Base-by-base conservation (phyloP, 2,797 vertebrate genomes). In the Simalia tracyae region DNA sequence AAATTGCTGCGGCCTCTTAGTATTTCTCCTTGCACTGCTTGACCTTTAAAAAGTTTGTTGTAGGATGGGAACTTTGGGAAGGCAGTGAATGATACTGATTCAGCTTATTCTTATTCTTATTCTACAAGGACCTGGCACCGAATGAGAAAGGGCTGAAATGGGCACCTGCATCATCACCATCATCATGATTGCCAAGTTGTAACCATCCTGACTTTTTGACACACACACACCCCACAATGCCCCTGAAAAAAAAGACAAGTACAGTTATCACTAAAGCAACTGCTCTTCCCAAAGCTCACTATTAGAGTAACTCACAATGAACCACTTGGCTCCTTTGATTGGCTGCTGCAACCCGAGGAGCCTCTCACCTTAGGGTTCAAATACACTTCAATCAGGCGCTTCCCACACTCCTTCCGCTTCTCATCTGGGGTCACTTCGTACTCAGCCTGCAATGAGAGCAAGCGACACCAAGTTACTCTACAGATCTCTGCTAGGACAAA, bases 371-470 rank as follows among this genome's bases (percentile, higher is more conserved):
- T 97, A 97, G 98, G 96, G 95, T 97, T 98, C 96, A 99, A 98
- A 98, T 98, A 99, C 93, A 97, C 98, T 95, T 99, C 97, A 46
- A 98, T 96, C 66, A 99, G 97, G 54, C 97, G 97, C 96, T 98
- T 98, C 81, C 98, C 99, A 24, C 98, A 98, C 12, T 98, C 98
- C 95, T 98, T 99, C 96, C 98, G 98, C 95, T 98, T 99, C 96
- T 99, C 99, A 92, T 99, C 99, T 0, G 99, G 99, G 24, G 99
- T 98, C 95, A 99, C 99, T 96, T 99, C 99, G 68, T 99, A 99
- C 93, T 98, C 99, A 0, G 98, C 98, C 99, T 99, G 94, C 84
- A 96, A 60, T 11, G n/a, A 72, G 42, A 84, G 42, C 36, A 95
- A 89, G 93, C 0, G 0, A 0, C 91, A 90, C 93, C 90, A 57